phyloP scores from a whole-genome alignment of 2,888 invertebrate genomes.

The Caenorhabditis angaria region DNA sequence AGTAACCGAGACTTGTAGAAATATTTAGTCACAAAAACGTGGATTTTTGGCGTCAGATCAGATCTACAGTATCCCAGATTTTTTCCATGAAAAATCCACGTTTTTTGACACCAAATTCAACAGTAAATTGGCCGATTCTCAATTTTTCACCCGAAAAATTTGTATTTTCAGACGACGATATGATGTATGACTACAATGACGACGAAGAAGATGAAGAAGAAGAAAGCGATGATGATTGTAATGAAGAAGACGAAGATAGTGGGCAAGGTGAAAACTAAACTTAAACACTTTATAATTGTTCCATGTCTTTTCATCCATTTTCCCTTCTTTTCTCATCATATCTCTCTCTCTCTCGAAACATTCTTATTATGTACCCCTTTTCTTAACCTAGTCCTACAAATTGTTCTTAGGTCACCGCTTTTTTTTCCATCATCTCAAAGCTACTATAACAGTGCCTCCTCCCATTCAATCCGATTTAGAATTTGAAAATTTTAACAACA shows the following conservation, averaged over 20 bases:
- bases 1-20: too few relatives aligned
- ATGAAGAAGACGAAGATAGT: constrained; percentile 67
- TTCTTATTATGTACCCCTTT: not conserved
- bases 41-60: too few relatives aligned
- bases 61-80: too few relatives aligned
- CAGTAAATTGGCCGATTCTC: too few relatives aligned
- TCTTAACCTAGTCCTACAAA: not conserved
- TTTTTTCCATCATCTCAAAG: not conserved
- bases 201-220: constrained; percentile 56
- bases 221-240: constrained; percentile 31
- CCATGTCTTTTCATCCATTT: too few relatives aligned
- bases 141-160: not conserved
- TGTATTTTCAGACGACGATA: constrained; percentile 47
- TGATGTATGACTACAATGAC: constrained; percentile 47
- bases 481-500: not conserved
- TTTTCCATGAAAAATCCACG: too few relatives aligned
- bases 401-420: not conserved
- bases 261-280: constrained; percentile 68
- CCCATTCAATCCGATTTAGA: not conserved
- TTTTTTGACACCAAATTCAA: too few relatives aligned
- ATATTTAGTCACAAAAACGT: too few relatives aligned
- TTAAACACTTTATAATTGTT: too few relatives aligned
- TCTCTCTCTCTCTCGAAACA: not conserved
- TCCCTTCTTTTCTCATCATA: not conserved
- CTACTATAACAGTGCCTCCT: not conserved